phyloP scores from a whole-genome alignment of 2,113 vertebrate species.

The Coracopsis vasa region DNA sequence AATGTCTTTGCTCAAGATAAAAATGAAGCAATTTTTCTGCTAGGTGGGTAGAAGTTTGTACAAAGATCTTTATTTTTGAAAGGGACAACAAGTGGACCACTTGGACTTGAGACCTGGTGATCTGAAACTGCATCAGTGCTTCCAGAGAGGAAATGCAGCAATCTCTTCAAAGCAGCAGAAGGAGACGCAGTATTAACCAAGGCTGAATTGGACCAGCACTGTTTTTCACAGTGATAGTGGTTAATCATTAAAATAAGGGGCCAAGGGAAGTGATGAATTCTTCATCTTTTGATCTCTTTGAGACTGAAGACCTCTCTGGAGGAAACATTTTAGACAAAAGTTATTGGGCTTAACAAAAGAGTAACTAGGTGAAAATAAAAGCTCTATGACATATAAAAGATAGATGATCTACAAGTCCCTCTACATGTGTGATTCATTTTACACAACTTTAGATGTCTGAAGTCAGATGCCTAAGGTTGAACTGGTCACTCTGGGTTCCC shows the following conservation, averaged over 20 bases:
- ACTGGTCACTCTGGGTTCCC: background rate
- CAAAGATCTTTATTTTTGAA: background rate
- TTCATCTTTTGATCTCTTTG: background rate
- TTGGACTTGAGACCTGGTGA: background rate
- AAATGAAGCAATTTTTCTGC: background rate
- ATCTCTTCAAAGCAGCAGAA: background rate
- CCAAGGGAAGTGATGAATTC: background rate
- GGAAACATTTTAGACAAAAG: background rate
- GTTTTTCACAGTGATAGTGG: background rate
- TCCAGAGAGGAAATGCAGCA: background rate
- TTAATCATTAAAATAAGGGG: background rate
- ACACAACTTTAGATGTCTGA: background rate
- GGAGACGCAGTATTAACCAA: background rate
- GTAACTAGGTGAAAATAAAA: background rate
- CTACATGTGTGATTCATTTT: background rate
- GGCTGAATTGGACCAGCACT: background rate
- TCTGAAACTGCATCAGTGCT: background rate
- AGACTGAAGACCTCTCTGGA: background rate
- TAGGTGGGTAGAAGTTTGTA: background rate
- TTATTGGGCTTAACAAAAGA: background rate
- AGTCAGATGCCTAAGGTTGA: background rate
- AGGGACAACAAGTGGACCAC: background rate
- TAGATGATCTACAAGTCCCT: background rate
- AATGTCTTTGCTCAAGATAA: background rate
- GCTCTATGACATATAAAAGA: background rate